phyloP scores from a whole-genome alignment of 64 coral and sea anemone species.

The Catalaphyllia jardinei region DNA sequence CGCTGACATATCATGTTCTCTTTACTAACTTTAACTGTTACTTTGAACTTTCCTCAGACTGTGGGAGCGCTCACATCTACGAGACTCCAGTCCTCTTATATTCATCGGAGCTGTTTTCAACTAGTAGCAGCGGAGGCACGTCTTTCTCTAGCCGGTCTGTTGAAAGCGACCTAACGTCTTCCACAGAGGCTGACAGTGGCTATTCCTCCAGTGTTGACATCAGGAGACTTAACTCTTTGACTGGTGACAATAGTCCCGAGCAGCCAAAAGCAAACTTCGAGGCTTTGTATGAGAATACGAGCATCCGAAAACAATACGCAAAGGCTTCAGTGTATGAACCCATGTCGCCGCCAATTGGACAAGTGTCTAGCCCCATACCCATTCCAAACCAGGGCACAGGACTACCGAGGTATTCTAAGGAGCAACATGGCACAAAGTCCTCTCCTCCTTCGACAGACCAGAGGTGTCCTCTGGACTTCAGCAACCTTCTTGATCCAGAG shows the following conservation, averaged over 20 bases:
- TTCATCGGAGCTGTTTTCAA: neutral
- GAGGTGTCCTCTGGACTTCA: constrained; percentile 22
- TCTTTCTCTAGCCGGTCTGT: constrained; percentile 41
- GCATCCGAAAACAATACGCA: neutral
- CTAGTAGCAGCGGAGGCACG: constrained; percentile 11
- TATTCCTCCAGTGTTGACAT: constrained; percentile 78
- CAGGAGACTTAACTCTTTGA: constrained; percentile 19
- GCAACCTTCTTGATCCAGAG: neutral
- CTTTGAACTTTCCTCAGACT: constrained; percentile 34
- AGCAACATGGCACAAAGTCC: neutral
- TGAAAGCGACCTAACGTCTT: constrained; percentile 76
- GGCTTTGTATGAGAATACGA: constrained; percentile 42
- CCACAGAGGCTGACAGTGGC: constrained; percentile 73
- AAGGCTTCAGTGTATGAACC: neutral
- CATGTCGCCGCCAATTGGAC: constrained; percentile 7
- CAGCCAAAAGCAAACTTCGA: neutral
- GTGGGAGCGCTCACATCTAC: constrained; percentile 73
- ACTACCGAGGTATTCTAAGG: neutral
- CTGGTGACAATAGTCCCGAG: constrained; percentile 12
- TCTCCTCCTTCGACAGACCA: neutral
- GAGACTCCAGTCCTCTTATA: constrained; percentile 63
- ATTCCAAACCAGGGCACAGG: constrained; percentile 22
- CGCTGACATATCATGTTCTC: neutral
- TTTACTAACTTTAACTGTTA: neutral
- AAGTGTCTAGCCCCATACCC: constrained; percentile 5